Conservation (phyloP, 2,888 invertebrate genomes). For the Rotaria sp. region DNA sequence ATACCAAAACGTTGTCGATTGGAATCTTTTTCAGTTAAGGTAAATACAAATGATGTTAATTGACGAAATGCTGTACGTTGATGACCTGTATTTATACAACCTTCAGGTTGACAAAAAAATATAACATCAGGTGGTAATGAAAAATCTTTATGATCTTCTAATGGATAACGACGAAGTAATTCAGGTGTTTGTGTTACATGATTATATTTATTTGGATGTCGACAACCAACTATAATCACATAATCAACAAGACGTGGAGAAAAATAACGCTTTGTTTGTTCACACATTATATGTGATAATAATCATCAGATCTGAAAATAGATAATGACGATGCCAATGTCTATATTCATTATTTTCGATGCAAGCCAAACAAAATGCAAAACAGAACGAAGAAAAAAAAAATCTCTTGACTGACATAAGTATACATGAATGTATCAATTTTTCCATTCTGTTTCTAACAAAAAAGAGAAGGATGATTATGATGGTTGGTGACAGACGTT, state of each 20-base stretch:
- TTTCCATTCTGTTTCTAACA: background rate
- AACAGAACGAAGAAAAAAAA: background rate
- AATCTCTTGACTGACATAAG: background rate
- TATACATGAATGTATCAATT: background rate
- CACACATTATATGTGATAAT: slow-evolving; percentile 31
- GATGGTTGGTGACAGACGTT: background rate
- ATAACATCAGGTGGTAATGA: slow-evolving; percentile 94
- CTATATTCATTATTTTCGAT: background rate
- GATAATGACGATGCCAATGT: background rate
- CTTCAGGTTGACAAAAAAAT: slow-evolving; percentile 98
- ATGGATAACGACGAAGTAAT: slow-evolving; percentile 78
- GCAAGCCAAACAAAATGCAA: background rate
- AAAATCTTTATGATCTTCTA: slow-evolving; percentile 91
- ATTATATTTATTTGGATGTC: slow-evolving; percentile 60
- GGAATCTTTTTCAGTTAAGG: slow-evolving; percentile 95
- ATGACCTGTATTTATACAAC: slow-evolving; percentile 64
- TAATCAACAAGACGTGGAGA: slow-evolving; percentile 72
- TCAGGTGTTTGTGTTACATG: slow-evolving; percentile 73
- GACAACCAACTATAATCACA: slow-evolving; percentile 86
- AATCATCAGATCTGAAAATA: background rate
- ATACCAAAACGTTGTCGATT: slow-evolving; percentile 74
- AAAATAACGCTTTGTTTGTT: slow-evolving; percentile 52
- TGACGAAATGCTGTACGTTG: slow-evolving; percentile 67
- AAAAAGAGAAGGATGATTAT: background rate
- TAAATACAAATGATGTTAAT: slow-evolving; percentile 91